Evolutionary conservation across 2,113 vertebrate genomes (phyloP).

Genomic region (Casuarius casuarius): DNA sequence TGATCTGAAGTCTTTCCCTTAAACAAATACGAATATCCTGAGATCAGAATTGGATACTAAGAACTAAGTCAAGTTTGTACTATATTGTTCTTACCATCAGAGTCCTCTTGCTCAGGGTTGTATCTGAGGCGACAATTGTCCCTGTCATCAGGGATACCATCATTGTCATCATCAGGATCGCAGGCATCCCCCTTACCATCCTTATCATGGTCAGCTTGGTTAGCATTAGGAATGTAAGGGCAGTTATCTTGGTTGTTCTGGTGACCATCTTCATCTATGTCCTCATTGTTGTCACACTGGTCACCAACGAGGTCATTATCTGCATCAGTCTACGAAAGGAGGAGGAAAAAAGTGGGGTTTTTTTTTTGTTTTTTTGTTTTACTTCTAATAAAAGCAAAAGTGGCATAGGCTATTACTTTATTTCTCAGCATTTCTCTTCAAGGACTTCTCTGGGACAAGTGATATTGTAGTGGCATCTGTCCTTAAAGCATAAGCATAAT

Average conservation of each 20-base stretch:
- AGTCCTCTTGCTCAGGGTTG: slow-evolving; percentile 89
- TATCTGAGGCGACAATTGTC: slow-evolving; percentile 95
- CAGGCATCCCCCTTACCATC: slow-evolving; percentile 96
- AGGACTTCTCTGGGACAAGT: neutral
- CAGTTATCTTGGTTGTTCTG: slow-evolving; percentile 99
- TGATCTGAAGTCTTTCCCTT: neutral
- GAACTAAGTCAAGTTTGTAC: neutral
- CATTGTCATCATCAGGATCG: slow-evolving; percentile 94
- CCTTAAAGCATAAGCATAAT: neutral
- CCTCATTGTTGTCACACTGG: slow-evolving; percentile 95
- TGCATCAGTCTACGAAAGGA: slow-evolving; percentile 80
- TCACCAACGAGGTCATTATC: slow-evolving; percentile 97
- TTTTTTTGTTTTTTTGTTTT: neutral
- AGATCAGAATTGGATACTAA: neutral
- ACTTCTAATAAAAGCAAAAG: neutral
- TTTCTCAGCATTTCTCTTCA: neutral
- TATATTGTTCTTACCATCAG: slow-evolving; percentile 83
- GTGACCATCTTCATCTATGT: slow-evolving; percentile 96
- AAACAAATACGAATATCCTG: neutral
- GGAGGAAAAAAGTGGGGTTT: neutral
- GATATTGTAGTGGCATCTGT: rapidly evolving
- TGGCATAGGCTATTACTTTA: neutral
- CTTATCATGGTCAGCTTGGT: slow-evolving; percentile 94
- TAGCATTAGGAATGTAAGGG: slow-evolving; percentile 93
- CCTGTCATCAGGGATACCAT: slow-evolving; percentile 92